Conservation (phyloP, 1,140 invertebrate species). For the Temnothorax curvispinosus region DNA sequence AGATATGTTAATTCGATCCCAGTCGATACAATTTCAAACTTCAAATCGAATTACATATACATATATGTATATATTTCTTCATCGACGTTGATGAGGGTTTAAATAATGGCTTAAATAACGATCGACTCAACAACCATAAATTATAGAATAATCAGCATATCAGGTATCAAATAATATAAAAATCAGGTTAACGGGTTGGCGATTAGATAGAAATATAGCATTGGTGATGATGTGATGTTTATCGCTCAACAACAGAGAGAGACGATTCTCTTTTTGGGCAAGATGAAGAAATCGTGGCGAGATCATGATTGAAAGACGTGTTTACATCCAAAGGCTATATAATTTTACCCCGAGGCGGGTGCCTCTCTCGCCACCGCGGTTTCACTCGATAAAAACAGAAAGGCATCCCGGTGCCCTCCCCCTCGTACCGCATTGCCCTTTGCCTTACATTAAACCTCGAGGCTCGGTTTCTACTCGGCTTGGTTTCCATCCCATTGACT, state of each 20-base stretch:
- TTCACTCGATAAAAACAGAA: slow-evolving; percentile 66
- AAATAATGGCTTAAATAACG: no score
- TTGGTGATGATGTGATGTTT: neutral
- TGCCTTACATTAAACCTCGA: slow-evolving; percentile 63
- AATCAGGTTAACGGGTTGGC: neutral
- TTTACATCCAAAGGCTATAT: slow-evolving; percentile 64
- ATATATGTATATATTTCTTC: no score
- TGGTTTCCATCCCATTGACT: slow-evolving; percentile 82
- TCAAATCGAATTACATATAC: neutral
- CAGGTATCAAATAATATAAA: no score
- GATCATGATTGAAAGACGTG: slow-evolving; percentile 58
- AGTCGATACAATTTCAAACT: neutral
- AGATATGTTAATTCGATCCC: slow-evolving; percentile 29
- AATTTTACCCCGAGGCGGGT: slow-evolving; percentile 52
- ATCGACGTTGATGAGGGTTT: no score
- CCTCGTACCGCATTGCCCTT: slow-evolving; percentile 51
- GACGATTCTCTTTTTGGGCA: neutral
- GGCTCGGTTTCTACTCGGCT: slow-evolving; percentile 75
- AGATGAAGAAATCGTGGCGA: neutral
- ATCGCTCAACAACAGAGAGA: slow-evolving; percentile 5
- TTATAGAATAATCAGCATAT: no score
- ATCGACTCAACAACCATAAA: no score
- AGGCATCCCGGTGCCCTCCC: slow-evolving; percentile 31
- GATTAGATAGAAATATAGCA: neutral
- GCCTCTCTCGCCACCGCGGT: neutral